These are phyloP conservation scores for Luidia sarsii DNA, from an alignment of 53 echinoderm and acorn worm species.

Conservation along the genomic window DNA sequence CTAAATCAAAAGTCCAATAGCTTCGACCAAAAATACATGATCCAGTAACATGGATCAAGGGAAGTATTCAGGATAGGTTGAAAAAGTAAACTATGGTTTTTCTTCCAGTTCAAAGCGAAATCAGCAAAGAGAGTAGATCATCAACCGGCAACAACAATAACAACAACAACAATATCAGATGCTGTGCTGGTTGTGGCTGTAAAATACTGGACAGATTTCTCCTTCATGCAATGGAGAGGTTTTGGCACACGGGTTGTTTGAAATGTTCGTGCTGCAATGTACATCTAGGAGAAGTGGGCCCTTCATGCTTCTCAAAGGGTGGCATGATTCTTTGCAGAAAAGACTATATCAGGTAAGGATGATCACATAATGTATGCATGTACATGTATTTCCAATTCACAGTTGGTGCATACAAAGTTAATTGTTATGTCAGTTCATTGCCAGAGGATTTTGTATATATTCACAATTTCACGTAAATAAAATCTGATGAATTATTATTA, in stretches of 20 bases:
- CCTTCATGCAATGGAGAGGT: slow-evolving; percentile 92
- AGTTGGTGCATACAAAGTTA: no score
- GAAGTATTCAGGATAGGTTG: no score
- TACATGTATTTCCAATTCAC: no score
- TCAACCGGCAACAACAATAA: slow-evolving; percentile 44
- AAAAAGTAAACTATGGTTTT: no score
- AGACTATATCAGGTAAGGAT: slow-evolving; percentile 76
- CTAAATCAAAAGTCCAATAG: no score
- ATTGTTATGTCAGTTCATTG: no score
- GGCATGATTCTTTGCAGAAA: slow-evolving; percentile 99
- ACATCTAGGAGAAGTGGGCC: slow-evolving; percentile 89
- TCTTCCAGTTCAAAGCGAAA: slow-evolving; percentile 51
- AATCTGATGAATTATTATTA: no score
- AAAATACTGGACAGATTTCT: slow-evolving; percentile 97
- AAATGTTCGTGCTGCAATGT: slow-evolving; percentile 94
- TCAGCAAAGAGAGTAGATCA: slow-evolving; percentile 54
- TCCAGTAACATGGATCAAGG: no score
- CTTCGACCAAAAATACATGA: no score
- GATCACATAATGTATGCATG: no score
- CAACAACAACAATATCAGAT: slow-evolving; percentile 74
- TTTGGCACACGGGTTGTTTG: slow-evolving; percentile 98
- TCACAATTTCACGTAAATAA: no score
- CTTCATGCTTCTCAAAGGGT: slow-evolving; percentile 93
- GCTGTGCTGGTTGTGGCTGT: slow-evolving; percentile 94
- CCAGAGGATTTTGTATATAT: no score